phyloP scores from a whole-genome alignment of 2,888 invertebrate genomes.

The Neoitamus cyanurus region DNA sequence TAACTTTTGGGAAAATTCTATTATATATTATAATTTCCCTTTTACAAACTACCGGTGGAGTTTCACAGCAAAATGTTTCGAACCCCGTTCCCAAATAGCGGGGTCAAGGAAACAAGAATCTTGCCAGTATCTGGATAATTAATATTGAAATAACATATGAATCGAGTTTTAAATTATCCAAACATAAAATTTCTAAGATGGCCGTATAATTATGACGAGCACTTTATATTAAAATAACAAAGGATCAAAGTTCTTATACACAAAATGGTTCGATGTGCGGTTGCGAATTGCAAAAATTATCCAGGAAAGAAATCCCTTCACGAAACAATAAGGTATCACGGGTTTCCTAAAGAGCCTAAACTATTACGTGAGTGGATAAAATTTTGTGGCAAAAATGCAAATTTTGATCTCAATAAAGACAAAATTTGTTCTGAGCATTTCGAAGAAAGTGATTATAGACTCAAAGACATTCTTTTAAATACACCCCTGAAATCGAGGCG shows the following conservation, averaged over 20 bases:
- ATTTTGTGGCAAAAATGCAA: neutral
- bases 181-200: neutral
- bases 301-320: neutral
- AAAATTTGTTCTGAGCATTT: conserved; percentile 15
- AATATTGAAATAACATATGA: no score
- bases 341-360: neutral
- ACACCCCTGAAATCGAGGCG: neutral
- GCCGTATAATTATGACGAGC: neutral
- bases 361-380: neutral
- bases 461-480: neutral
- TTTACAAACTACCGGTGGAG: no score
- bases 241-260: neutral
- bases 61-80: no score
- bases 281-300: neutral
- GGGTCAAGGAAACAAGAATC: no score
- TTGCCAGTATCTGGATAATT: no score
- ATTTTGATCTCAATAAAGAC: neutral
- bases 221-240: neutral
- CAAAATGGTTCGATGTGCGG: neutral
- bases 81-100: no score
- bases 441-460: neutral
- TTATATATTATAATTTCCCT: no score
- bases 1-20: no score
- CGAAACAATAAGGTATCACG: neutral
- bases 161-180: no score